These are phyloP conservation scores for Apogon talboti DNA, from an alignment of 2,797 vertebrate genomes.

Conservation along the genomic window DNA sequence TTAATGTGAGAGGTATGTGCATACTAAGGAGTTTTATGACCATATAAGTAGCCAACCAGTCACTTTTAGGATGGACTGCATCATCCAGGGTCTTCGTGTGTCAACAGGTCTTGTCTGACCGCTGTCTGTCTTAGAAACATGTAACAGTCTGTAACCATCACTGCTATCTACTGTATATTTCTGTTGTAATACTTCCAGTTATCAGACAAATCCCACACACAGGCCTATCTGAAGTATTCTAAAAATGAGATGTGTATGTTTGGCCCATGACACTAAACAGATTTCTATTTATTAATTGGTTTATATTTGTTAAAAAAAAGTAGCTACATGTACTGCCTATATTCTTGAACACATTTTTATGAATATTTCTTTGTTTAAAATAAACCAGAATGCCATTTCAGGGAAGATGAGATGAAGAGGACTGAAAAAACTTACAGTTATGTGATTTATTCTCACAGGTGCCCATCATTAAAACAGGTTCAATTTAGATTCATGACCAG, in stretches of 20 bases:
- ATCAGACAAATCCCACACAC: slow-evolving; percentile 1
- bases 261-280: neutral
- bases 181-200: slow-evolving; percentile 20
- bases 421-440: slow-evolving; percentile 2
- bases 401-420: neutral
- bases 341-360: neutral
- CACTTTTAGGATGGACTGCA: slow-evolving; percentile 70
- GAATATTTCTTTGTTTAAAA: neutral
- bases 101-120: slow-evolving; percentile 52
- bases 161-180: slow-evolving; percentile 1
- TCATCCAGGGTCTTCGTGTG: slow-evolving; percentile 67
- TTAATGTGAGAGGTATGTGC: slow-evolving; percentile 87
- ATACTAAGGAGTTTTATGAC: slow-evolving; percentile 84
- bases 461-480: slow-evolving; percentile 48
- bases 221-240: neutral
- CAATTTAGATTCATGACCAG: slow-evolving; percentile 48
- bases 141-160: slow-evolving; percentile 19
- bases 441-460: slow-evolving; percentile 4
- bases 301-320: no score
- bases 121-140: slow-evolving; percentile 49
- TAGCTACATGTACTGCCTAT: neutral
- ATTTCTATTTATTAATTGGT: neutral
- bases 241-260: neutral
- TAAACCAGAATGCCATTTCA: neutral
- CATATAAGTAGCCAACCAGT: slow-evolving; percentile 84